A percentile compares a stretch with the other conserved stretches of the same genome.
Conservation (phyloP, 53 echinoderm and acorn worm genomes). For the Pentamera pediparva region DNA sequence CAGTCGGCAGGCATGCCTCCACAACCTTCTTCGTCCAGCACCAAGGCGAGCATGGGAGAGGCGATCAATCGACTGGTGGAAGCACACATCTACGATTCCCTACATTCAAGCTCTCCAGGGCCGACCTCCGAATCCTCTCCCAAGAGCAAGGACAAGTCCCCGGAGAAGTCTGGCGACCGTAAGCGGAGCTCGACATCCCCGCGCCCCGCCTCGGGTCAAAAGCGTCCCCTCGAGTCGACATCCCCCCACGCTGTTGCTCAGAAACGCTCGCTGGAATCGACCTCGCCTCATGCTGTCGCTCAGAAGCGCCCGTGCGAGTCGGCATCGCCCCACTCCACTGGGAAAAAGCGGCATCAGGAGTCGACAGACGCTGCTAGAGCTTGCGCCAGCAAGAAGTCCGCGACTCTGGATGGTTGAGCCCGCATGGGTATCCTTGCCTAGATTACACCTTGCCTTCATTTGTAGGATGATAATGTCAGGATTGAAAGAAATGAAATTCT, state of each 20-base stretch:
- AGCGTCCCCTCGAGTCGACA: constrained; percentile 10
- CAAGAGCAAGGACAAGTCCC: not conserved
- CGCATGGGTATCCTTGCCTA: constrained; percentile 3
- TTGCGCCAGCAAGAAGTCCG: constrained; percentile 4
- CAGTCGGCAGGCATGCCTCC: constrained; percentile 26
- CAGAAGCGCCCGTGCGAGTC: not conserved
- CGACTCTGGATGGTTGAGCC: constrained; percentile 13
- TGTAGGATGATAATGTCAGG: constrained; percentile 13
- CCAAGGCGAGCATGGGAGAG: constrained; percentile 76
- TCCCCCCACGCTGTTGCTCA: no score
- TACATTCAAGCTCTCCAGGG: no score
- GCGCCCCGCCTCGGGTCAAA: not conserved
- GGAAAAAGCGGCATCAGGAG: constrained; percentile 10
- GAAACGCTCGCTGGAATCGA: no score
- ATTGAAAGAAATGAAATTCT: no score
- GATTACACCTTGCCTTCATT: constrained; percentile 37
- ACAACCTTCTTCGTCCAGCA: constrained; percentile 42
- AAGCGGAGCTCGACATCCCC: constrained; percentile 11
- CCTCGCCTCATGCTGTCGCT: no score
- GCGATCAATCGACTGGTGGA: constrained; percentile 95
- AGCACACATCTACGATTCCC: constrained; percentile 86
- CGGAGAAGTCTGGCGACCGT: not conserved
- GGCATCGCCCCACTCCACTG: not conserved
- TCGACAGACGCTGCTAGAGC: not conserved
- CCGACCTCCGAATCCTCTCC: not conserved